Evolutionary conservation across 2,888 invertebrate genomes (phyloP).

Genomic region (Oscheius myriophilus): DNA sequence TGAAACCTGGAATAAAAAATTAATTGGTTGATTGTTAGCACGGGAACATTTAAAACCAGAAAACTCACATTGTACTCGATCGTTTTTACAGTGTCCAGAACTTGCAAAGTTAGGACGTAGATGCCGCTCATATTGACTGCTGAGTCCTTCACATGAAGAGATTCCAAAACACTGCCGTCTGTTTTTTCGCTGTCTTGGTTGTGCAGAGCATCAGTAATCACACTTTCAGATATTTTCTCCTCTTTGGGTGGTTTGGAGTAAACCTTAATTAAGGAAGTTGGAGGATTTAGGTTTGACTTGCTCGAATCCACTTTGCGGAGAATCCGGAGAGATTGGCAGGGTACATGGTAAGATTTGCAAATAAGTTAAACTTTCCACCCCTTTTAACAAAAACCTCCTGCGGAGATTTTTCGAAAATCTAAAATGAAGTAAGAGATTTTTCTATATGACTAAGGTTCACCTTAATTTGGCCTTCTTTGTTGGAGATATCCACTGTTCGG

Average conservation of each 20-base stretch:
- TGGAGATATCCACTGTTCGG: slow-evolving; percentile 33
- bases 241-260: slow-evolving; percentile 23
- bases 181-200: slow-evolving; percentile 10
- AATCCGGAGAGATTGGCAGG: slow-evolving; percentile 26
- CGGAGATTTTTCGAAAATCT: slow-evolving; percentile 15
- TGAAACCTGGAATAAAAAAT: slow-evolving; percentile 33
- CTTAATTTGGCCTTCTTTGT: slow-evolving; percentile 39
- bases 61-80: slow-evolving; percentile 35
- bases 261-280: background rate
- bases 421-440: background rate
- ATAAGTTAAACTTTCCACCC: slow-evolving; percentile 10
- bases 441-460: slow-evolving; percentile 4
- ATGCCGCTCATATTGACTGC: slow-evolving; percentile 40
- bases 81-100: slow-evolving; percentile 36
- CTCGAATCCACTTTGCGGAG: slow-evolving; percentile 42
- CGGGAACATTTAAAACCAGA: too few relatives aligned
- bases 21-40: too few relatives aligned
- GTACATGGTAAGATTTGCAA: slow-evolving; percentile 22
- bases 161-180: slow-evolving; percentile 6
- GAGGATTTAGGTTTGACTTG: slow-evolving; percentile 5
- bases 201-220: slow-evolving; percentile 16
- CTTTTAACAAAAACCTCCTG: background rate
- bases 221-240: slow-evolving; percentile 6
- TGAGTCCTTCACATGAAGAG: slow-evolving; percentile 9
- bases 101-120: slow-evolving; percentile 36